Conservation (phyloP, 1,140 invertebrate genomes). For the Mamestra configurata region DNA sequence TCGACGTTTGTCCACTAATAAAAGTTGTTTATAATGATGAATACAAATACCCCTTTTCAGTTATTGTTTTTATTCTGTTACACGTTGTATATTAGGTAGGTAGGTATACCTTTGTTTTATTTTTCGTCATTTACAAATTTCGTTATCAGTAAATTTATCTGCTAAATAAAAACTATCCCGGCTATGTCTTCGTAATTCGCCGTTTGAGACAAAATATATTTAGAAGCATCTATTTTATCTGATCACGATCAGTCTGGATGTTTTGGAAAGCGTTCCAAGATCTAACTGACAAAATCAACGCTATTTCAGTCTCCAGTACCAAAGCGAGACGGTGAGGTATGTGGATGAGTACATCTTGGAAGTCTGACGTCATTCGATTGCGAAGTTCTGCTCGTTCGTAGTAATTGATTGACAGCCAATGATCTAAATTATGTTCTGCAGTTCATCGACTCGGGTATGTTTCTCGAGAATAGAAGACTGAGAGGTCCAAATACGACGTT, state of each 20-base stretch:
- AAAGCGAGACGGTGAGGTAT: neutral
- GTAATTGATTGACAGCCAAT: conserved; percentile 35
- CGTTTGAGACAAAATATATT: neutral
- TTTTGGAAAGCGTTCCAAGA: neutral
- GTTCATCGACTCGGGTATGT: conserved; percentile 28
- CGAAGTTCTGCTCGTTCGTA: neutral
- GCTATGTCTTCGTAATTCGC: neutral
- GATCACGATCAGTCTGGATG: neutral
- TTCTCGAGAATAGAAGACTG: neutral
- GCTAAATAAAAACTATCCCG: too few relatives aligned
- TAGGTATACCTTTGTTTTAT: too few relatives aligned
- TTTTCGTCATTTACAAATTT: too few relatives aligned
- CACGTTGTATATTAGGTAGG: too few relatives aligned
- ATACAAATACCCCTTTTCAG: too few relatives aligned
- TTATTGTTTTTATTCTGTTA: too few relatives aligned
- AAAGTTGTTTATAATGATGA: too few relatives aligned
- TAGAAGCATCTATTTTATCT: neutral
- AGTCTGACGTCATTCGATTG: conserved; percentile 9
- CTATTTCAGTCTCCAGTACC: neutral
- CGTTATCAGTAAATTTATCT: too few relatives aligned
- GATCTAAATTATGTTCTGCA: neutral
- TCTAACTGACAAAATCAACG: neutral
- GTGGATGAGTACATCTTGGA: neutral
- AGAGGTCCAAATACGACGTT: neutral
- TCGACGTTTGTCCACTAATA: too few relatives aligned